Evolutionary conservation across 2,797 vertebrate species (phyloP), one percentile per base, ranked within the genome.

Genomic region (Poliocrania exsul): DNA sequence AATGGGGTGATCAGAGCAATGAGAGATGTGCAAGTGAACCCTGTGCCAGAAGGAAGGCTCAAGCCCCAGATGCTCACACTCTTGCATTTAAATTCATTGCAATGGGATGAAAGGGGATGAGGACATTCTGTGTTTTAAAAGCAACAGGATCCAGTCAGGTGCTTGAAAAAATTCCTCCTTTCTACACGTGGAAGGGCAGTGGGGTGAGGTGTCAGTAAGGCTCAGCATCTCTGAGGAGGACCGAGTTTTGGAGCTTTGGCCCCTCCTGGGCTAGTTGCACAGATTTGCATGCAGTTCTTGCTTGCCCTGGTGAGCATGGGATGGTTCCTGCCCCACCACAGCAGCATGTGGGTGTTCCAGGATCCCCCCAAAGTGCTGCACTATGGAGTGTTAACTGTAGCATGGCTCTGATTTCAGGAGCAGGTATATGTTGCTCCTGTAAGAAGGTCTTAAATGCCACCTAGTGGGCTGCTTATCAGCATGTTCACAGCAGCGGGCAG

Each of bases 371-470:
- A 77, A 89, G 31, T 33, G 61, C 46, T 80, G 49, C 6, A 9
- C 18, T 69, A 11, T 0, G 0, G 14, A 37, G 37, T 16, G 17
- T 5, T 70, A 13, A 23, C 9, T 29, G n/a, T 13, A 61, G 62
- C 0, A 0, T 20, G 24, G 33, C 65, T 86, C 26, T 29, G n/a
- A 1, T 49, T 79, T 81, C 33, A 69, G 60, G n/a, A 83, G 66
- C 26, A 72, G 16, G 50, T 71, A 31, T 44, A 3, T 33, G 37
- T 35, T 66, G 18, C 51, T 86, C 51, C 57, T 70, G 25, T 91
- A 82, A 65, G 38, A 56, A 74, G 83, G 51, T 65, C 37, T 95
- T 65, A 93, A 94, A 88, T 80, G 94, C 93, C 89, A 91, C 31
- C 86, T 90, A 91, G 84, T 92, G 88, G 92, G 44, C 88, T 92